Evolutionary conservation across 2,888 invertebrate genomes (phyloP), one percentile per base, ranked within the genome.

Genomic region (Clistopyga incitator): DNA sequence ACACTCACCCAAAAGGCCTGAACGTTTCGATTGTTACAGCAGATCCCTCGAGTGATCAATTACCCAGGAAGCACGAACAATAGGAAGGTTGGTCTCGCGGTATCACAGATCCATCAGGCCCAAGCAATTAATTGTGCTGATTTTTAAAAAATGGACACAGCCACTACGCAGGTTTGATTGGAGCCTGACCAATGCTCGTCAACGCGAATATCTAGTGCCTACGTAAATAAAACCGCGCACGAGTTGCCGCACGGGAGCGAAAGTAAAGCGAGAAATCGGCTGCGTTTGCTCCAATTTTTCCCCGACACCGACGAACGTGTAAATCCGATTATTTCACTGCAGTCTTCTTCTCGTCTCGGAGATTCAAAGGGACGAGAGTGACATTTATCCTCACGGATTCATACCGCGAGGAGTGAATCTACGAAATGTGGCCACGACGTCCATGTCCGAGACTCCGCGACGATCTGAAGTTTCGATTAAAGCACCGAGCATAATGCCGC

Each of bases 391-490:
- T 74, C 74, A 61, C 61, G 61, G 47, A 61, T n/a, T 47, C 3
- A 18, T 6, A 34, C 23, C 20, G 50, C 47, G 34, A 61, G 61
- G 61, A 34, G 11, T 23, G 2, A 64, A 47, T 3, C 8, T 20
- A 52, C 4, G 13, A 72, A 59, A 38, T 20, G 25, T 18, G 25
- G 52, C 45, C 11, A 23, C 42, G 64, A 67, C 64, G 64, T 78
- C 67, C 64, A 75, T 74, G 75, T 79, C 75, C 80, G 81, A 56
- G 80, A 71, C 84, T 84, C 81, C 82, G 82, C 81, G 80, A 76
- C 78, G 65, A 74, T 86, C 86, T 88, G 86, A 79, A 85, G 80
- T 87, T 87, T 86, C 86, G 86, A 86, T 86, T 82, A 88, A 81
- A 84, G 79, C 79, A 81, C 80, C 78, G 83, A 86, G 83, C 78